Base-by-base conservation (phyloP, 2,113 vertebrate species). In the Sander vitreus region DNA sequence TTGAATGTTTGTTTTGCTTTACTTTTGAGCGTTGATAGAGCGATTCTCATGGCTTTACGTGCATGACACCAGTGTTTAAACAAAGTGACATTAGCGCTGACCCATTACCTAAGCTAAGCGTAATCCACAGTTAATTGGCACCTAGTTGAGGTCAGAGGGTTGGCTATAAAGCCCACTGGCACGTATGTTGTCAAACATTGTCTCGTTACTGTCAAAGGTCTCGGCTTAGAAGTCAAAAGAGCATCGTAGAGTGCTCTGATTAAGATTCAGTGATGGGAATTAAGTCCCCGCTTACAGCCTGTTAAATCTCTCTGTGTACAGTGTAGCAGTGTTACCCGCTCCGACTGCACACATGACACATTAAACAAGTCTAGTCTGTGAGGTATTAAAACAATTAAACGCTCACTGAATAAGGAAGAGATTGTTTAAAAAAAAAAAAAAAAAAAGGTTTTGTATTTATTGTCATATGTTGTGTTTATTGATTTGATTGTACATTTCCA, bases 71-170 rank as follows among this genome's bases (percentile, higher is more conserved):
- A 23, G 74, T 65, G 76, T 89, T 93, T 90, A 90, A 86, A 88
- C 73, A 79, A 87, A 92, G 92, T 91, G 90, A 91, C 92, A 89
- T 88, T 87, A 88, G 88, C 92, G 39, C 63, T 94, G 92, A 94
- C 92, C 94, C 89, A 78, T 90, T 85, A 73, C 90, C 85, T 84
- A 88, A 84, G 91, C 91, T 93, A 91, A 92, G 78, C 89, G 50
- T 95, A 95, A 95, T 96, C 94, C 94, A 93, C 86, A 92, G 92
- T 94, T 95, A 95, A 96, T 95, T 95, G 94, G 93, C 93, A 92
- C 92, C 91, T 94, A 79, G 86, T 72, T 18, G 86, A 78, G 93
- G 93, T 95, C 93, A 93, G 74, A 73, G 83, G 91, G 86, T 85
- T 60, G 63, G 76, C 80, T 53, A 76, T 91, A 86, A 93, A 88